Evolutionary conservation across 2,797 vertebrate species (phyloP).

Genomic region (Salmo trutta): DNA sequence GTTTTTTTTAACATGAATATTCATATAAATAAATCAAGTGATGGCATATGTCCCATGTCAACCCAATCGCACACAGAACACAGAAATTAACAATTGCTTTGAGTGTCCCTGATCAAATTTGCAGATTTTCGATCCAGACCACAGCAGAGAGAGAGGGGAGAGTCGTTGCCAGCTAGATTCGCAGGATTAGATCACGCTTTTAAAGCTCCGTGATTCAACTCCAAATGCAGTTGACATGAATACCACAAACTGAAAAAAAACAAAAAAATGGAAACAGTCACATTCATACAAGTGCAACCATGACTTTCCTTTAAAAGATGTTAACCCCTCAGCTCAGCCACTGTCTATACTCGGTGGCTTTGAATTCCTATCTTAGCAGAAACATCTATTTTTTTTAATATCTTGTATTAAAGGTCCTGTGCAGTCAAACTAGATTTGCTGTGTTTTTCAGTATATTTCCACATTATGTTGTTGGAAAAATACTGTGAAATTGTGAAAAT

Average conservation of each 20-base stretch:
- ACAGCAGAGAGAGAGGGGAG: slow-evolving; percentile 47
- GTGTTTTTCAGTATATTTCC: too few species aligned
- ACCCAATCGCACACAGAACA: slow-evolving; percentile 37
- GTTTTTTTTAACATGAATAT: slow-evolving; percentile 36
- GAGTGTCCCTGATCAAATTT: slow-evolving; percentile 60
- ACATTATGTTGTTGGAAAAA: too few species aligned
- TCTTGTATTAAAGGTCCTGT: too few species aligned
- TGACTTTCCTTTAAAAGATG: not conserved
- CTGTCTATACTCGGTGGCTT: too few species aligned
- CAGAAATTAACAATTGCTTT: slow-evolving; percentile 52
- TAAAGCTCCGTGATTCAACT: slow-evolving; percentile 59
- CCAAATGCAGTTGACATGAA: slow-evolving; percentile 62
- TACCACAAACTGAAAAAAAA: slow-evolving; percentile 32
- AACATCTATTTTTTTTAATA: too few species aligned
- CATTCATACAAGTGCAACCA: not conserved
- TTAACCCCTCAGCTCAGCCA: too few species aligned
- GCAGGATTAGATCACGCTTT: slow-evolving; percentile 56
- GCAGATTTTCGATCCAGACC: slow-evolving; percentile 59
- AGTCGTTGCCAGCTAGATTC: slow-evolving; percentile 54
- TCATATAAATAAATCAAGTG: slow-evolving; percentile 46
- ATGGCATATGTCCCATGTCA: slow-evolving; percentile 50
- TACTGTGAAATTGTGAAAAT: too few species aligned
- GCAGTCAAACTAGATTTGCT: too few species aligned
- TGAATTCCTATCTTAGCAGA: too few species aligned
- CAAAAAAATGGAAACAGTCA: slow-evolving; percentile 7